Base-by-base conservation (phyloP, 2,113 vertebrate species). In the Misgurnus anguillicaudatus region DNA sequence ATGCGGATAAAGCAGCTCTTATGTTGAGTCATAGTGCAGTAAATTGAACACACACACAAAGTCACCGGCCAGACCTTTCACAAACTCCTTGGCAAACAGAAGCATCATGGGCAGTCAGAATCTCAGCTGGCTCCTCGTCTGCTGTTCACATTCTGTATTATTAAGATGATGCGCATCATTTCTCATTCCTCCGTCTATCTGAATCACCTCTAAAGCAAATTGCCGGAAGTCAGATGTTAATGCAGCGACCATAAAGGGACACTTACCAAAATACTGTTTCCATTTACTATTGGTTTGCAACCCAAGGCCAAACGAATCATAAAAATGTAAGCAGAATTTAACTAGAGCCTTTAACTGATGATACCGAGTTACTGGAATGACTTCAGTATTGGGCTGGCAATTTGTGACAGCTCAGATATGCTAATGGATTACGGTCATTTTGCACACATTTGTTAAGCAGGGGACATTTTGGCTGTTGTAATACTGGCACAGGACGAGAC, bases 241-340 rank as follows among this genome's bases (percentile, higher is more conserved):
- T 85, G 83, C 72, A 75, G 72, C 42, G 63, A 75, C 78, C 74
- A 80, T 84, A 82, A 80, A 80, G 48, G 61, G 84, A 83, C 85
- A 85, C 81, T 86, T 86, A 80, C 74, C 51, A 39, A 85, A 83
- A 82, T 84, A 79, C 70, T 78, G 75, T 85, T 84, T 76, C 75
- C 82, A 82, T 86, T 85, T 82, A 71, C 80, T 24, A 55, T 70
- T 78, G 65, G 55, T 57, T 84, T 78, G 38, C 81, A 77, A 75
- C 66, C 72, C 75, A 74, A 79, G 85, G 81, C 80, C 71, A 80
- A 48, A 68, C 9, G 70, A 69, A 72, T 75, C 53, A 80, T 78
- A 79, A 81, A 70, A 60, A 74, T 53, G 14, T 48, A 38, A 57
- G 6, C 48, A 9, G 60, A 60, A 51, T 36, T 24, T 67, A 83